Base-by-base conservation (phyloP, 2,797 vertebrate species). In the Argentina silus region DNA sequence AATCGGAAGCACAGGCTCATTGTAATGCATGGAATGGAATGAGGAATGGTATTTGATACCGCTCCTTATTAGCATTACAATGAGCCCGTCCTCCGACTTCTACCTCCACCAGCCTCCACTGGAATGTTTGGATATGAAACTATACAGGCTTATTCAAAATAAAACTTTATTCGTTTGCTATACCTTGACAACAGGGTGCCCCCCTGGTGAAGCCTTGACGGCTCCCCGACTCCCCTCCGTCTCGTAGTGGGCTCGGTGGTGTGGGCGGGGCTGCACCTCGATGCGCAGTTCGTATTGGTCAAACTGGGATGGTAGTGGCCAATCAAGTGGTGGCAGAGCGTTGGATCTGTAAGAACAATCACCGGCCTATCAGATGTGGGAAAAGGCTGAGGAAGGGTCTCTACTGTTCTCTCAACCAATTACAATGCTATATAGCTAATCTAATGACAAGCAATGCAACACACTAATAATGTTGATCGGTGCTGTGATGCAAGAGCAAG, bases 231-330 rank as follows among this genome's bases (percentile, higher is more conserved):
- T 98, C 68, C 96, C 96, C 86, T 98, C 96, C 0, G 96, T 98
- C 91, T 98, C 96, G 0, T 98, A 98, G 87, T 98, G 96, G 68
- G 96, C 96, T 9, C 96, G 91, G 79, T 97, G 96, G 83, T 97
- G 95, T 0, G 96, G 95, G 14, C 96, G 92, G 2, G 96, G 96
- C 89, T 98, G 96, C 42, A 97, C 95, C 79, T 98, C 96, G 0
- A 98, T 95, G 19, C 94, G 94, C 83, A 98, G 89, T 82, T 97
- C 96, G 14, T 95, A 94, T 79, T 96, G 95, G 81, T 97, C 96
- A 48, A 95, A 97, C 85, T 97, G 96, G 78, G 93, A 94, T 0
- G 96, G 96, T 69, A 98, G 90, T 8, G 96, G 96, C 96, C 96
- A 98, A 80, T 98, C 96, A 6, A 98, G 93, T 0, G 96, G 96